Evolutionary conservation across 2,797 vertebrate species (phyloP), one percentile per base, ranked within the genome.

Genomic region (Poeciliopsis turneri): DNA sequence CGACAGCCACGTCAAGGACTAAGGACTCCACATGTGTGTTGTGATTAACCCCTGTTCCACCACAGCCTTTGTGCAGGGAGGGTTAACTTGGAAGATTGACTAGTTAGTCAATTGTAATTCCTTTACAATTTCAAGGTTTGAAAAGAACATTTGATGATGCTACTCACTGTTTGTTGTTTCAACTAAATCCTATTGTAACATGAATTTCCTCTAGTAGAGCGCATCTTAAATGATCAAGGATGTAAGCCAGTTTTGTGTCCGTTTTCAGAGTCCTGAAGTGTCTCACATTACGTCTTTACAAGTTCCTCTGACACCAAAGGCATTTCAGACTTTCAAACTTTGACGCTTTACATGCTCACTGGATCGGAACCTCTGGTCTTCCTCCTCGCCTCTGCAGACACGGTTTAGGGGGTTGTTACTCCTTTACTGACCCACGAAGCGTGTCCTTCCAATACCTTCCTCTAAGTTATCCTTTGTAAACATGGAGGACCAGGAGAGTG

Each of bases 361-460:
- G 66, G 82, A 87, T 85, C 75, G 76, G 78, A 87, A 91, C 88
- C 76, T 72, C 72, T 20, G 47, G 75, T 80, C 13, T n/a, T 9
- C 72, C 72, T 55, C 66, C 33, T 8, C 51, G 18, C 64, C 20
- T 53, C n/a, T 45, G 28, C 72, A 85, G 49, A 81, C 78, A 84
- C 39, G 69, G 72, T 90, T 90, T 71, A 84, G 36, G 82, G 81
- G 83, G 59, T 80, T 85, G 79, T 85, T 78, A 77, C 80, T 89
- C 77, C 82, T 88, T 90, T 83, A 78, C 83, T 85, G 90, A 85
- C 81, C 83, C 49, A 55, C 77, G 86, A 82, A 91, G 90, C 84
- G 72, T 90, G 88, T 89, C 84, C 74, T 75, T 84, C 79, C 79
- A 85, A 64, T 36, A 66, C 77, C 57, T 10, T 8, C 82, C 84